A percentile compares a stretch with the other conserved stretches of the same genome.
phyloP scores from a whole-genome alignment of 2,888 invertebrate genomes.

The Lasioglossum calceatum region DNA sequence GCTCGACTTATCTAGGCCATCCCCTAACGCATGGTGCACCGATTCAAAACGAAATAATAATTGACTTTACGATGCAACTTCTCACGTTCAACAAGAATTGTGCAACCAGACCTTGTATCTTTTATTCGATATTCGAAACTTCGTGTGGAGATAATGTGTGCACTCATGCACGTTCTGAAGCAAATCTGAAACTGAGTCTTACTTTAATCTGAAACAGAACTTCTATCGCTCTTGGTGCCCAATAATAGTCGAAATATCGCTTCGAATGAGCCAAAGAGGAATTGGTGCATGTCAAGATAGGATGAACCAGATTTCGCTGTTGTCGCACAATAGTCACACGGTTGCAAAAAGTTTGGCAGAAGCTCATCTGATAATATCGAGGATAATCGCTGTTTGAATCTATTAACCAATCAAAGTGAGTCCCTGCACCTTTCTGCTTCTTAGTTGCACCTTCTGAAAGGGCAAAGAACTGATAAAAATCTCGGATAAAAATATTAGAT shows the following conservation, averaged over 20 bases:
- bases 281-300: slow-evolving; percentile 52
- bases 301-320: slow-evolving; percentile 27
- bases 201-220: slow-evolving; percentile 1
- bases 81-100: neutral
- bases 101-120: neutral
- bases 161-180: neutral
- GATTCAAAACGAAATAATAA: neutral
- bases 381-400: slow-evolving; percentile 2
- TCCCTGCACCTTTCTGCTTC: neutral
- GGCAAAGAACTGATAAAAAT: neutral
- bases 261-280: slow-evolving; percentile 25
- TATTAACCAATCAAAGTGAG: neutral
- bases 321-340: slow-evolving; percentile 24
- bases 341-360: slow-evolving; percentile 21
- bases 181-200: neutral
- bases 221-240: neutral
- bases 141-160: neutral
- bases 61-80: neutral
- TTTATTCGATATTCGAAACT: neutral
- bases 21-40: neutral
- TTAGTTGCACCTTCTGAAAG: neutral
- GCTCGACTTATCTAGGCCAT: neutral
- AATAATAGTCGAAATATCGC: slow-evolving; percentile 30
- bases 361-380: neutral
- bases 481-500: too few species aligned